These are phyloP conservation scores for Subacronicta megacephala DNA, from an alignment of 2,888 invertebrate species.

Conservation along the genomic window DNA sequence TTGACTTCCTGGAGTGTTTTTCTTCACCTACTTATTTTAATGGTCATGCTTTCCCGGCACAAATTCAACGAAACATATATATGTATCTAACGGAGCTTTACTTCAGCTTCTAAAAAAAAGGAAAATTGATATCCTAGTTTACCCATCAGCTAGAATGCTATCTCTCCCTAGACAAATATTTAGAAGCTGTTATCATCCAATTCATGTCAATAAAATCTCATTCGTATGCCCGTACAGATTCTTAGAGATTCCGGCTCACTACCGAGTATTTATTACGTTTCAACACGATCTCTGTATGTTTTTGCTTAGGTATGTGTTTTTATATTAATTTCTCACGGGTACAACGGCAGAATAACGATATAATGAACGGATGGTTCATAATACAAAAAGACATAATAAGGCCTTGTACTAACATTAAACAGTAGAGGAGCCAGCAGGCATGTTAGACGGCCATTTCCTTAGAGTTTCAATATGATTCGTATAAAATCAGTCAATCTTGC, in stretches of 20 bases:
- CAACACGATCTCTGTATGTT: constrained; percentile 70
- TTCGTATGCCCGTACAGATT: constrained; percentile 73
- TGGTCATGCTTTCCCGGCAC: too few relatives aligned
- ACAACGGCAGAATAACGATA: constrained; percentile 72
- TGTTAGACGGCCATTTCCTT: constrained; percentile 16
- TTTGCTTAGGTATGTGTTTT: constrained; percentile 68
- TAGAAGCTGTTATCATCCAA: constrained; percentile 54
- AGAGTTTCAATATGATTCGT: background rate
- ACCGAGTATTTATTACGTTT: constrained; percentile 76
- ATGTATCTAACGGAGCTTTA: too few relatives aligned
- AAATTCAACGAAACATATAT: too few relatives aligned
- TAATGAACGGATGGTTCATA: constrained; percentile 61
- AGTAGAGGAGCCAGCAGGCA: constrained; percentile 32
- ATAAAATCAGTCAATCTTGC: background rate
- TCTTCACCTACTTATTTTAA: background rate
- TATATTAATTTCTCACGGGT: constrained; percentile 80
- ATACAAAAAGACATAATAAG: constrained; percentile 59
- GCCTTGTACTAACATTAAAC: constrained; percentile 41
- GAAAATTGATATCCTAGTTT: background rate
- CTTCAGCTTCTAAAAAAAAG: too few relatives aligned
- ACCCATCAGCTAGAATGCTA: too few relatives aligned
- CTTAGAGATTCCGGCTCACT: constrained; percentile 81
- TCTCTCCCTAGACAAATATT: constrained; percentile 43
- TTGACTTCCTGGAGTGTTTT: background rate
- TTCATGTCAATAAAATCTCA: constrained; percentile 62